Evolutionary conservation across 2,113 vertebrate species (phyloP), one percentile per base, ranked within the genome.

Genomic region (Willisornis vidua): DNA sequence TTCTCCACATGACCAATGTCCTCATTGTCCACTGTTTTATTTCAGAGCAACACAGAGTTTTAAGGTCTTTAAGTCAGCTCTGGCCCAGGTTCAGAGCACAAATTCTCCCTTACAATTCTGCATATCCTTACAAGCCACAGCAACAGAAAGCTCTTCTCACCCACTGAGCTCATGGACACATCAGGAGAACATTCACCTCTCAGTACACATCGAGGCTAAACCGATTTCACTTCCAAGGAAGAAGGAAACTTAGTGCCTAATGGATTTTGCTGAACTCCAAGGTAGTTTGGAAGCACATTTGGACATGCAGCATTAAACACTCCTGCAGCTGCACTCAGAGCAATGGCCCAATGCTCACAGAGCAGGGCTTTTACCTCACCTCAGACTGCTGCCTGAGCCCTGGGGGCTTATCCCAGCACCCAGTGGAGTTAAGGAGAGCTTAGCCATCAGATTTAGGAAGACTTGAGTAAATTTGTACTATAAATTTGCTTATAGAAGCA

Each of bases 241-340:
- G 41, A 57, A 93, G n/a, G 58, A 91, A 85, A 91, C 70, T 37
- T 71, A 54, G 57, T 49, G 77, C 91, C 85, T 95, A 96, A 94
- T 71, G 81, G 87, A 52, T 91, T 93, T 94, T 89, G 55, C 70
- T 81, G 8, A 91, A 89, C 84, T 92, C 62, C 59, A 81, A 48
- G 87, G 77, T 63, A 87, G 73, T 62, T 87, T 74, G 73, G 59
- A 91, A 95, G 89, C 29, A 84, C 84, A 71, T 84, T 91, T 72
- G 87, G 94, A 74, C 84, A 74, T 14, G 51, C 79, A 93, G 94
- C 88, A 94, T 90, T 92, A 89, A 89, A 59, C 39, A 51, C 37
- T 51, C 9, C 90, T 86, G 85, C 83, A 84, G 83, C 83, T 84
- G 65, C 68, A 66, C 79, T 77, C 80, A 59, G 80, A 80, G 79